phyloP scores from a whole-genome alignment of 1,140 invertebrate species.

The Lanistes nyassanus region DNA sequence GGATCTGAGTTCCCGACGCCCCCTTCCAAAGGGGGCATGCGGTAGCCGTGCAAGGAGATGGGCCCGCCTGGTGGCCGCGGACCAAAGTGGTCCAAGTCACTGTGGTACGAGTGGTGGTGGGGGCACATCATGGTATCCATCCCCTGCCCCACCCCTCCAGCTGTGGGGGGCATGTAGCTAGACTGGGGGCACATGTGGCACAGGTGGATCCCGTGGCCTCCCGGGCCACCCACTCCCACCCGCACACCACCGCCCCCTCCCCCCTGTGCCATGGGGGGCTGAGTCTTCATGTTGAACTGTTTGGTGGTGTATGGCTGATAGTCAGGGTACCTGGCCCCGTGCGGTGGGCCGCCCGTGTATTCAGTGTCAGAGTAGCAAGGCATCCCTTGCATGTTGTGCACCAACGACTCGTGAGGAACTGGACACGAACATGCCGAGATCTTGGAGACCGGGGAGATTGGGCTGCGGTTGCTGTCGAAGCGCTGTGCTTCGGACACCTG shows the following conservation, averaged over 20 bases:
- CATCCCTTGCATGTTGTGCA: conserved; percentile 43
- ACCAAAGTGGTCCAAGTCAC: conserved; percentile 22
- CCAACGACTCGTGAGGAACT: conserved; percentile 47
- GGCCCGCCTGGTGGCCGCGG: conserved; percentile 13
- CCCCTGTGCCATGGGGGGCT: conserved; percentile 18
- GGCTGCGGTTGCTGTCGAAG: conserved; percentile 42
- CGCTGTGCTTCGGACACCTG: conserved; percentile 19
- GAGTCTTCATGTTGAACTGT: conserved; percentile 41
- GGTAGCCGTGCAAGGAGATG: conserved; percentile 36
- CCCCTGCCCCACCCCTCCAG: conserved; percentile 15
- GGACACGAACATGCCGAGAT: conserved; percentile 62
- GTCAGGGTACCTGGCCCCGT: conserved; percentile 25
- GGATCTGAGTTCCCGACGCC: neutral
- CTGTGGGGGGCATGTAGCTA: neutral
- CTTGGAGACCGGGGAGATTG: conserved; percentile 59
- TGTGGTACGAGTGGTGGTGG: conserved; percentile 25
- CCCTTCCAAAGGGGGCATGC: conserved; percentile 30
- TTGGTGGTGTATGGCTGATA: conserved; percentile 46
- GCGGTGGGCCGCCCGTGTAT: conserved; percentile 31
- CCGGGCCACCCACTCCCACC: neutral
- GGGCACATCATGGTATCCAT: conserved; percentile 17
- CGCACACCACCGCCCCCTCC: neutral
- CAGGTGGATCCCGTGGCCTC: neutral
- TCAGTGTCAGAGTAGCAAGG: conserved; percentile 60
- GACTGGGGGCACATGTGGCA: conserved; percentile 28